These are phyloP conservation scores for Poecile atricapillus DNA, from an alignment of 2,113 vertebrate species.

Conservation along the genomic window DNA sequence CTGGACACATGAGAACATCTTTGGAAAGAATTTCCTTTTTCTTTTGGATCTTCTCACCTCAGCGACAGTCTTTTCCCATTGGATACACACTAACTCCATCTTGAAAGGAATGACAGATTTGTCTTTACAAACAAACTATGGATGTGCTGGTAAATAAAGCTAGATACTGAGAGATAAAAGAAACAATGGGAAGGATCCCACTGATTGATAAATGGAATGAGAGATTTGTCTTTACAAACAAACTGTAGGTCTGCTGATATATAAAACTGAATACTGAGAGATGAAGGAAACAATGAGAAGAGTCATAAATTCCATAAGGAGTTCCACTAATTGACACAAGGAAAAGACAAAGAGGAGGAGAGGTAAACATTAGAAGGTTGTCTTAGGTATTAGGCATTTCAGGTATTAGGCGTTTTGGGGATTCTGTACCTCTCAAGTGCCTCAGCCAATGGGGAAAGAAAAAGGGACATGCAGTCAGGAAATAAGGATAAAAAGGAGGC, in stretches of 20 bases:
- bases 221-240: background rate
- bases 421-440: background rate
- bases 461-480: accelerated
- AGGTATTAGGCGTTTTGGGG: too few relatives aligned
- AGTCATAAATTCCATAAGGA: background rate
- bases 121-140: background rate
- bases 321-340: background rate
- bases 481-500: background rate
- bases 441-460: background rate
- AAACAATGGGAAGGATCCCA: background rate
- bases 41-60: background rate
- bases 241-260: background rate
- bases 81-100: background rate
- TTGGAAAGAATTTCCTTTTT: background rate
- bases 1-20: accelerated
- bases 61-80: background rate
- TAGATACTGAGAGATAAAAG: background rate
- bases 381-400: background rate
- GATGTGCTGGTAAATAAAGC: background rate
- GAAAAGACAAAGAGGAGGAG: background rate
- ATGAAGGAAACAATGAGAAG: background rate
- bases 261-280: background rate
- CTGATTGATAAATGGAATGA: background rate
- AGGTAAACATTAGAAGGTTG: background rate
- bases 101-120: background rate